Evolutionary conservation across 2,797 vertebrate species (phyloP).

Genomic region (Girardinus metallicus): DNA sequence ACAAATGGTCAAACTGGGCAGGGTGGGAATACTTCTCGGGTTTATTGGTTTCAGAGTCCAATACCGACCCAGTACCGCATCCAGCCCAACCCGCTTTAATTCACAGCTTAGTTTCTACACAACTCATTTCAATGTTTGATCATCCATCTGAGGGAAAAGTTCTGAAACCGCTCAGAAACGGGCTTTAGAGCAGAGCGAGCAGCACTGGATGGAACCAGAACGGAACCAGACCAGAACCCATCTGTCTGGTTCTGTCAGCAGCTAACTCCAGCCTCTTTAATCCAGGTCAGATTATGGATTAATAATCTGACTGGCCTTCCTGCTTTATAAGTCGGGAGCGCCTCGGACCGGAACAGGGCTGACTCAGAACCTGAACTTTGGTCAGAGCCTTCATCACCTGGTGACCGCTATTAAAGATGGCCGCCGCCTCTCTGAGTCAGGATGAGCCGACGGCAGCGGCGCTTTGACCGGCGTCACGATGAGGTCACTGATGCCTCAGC

Average conservation of each 20-base stretch:
- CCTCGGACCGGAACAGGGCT: constrained; percentile 13
- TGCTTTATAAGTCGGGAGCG: constrained; percentile 38
- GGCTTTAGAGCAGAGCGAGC: background rate
- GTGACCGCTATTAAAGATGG: constrained; percentile 1
- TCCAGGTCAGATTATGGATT: background rate
- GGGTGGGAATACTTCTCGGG: background rate
- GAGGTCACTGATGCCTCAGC: background rate
- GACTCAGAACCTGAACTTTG: constrained; percentile 6
- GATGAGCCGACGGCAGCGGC: constrained; percentile 23
- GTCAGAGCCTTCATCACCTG: constrained; percentile 2
- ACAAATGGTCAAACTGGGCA: background rate
- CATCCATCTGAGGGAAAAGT: background rate
- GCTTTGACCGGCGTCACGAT: constrained; percentile 4
- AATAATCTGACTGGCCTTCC: background rate
- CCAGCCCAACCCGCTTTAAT: background rate
- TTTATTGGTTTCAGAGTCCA: background rate
- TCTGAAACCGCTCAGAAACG: background rate
- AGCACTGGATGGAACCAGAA: background rate
- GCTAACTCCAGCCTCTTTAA: background rate
- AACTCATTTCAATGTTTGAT: background rate
- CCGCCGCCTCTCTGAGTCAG: constrained; percentile 41
- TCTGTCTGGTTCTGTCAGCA: background rate
- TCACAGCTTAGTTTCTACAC: background rate
- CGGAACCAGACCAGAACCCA: background rate
- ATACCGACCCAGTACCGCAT: background rate